Conservation (phyloP, 1,140 invertebrate species). For the Drosophila varians region DNA sequence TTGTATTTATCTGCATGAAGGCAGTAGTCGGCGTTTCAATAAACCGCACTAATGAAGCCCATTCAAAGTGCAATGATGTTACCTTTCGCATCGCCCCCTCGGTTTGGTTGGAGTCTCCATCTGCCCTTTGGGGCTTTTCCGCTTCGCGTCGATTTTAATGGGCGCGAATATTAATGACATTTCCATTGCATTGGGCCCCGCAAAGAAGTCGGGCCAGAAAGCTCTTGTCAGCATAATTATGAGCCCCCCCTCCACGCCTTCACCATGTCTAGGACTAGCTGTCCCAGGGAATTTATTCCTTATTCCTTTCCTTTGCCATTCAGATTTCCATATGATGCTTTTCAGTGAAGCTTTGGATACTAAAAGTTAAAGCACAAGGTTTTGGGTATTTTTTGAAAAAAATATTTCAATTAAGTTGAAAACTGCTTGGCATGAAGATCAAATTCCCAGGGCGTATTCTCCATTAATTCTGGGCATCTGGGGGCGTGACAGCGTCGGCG, state of each 20-base stretch:
- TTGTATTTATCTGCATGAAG: constrained; percentile 50
- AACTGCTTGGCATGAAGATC: neutral
- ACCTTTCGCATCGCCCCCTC: constrained; percentile 4
- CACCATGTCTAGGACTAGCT: constrained; percentile 20
- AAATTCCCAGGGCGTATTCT: constrained; percentile 5
- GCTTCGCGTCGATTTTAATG: constrained; percentile 78
- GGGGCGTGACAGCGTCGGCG: constrained; percentile 53
- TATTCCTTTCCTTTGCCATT: neutral
- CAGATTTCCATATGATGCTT: constrained; percentile 36
- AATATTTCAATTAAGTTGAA: constrained; percentile 6
- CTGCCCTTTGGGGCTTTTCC: constrained; percentile 58
- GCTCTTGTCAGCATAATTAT: constrained; percentile 80
- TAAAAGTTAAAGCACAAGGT: neutral
- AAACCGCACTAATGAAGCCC: constrained; percentile 80
- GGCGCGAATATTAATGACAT: constrained; percentile 81
- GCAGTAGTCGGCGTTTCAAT: constrained; percentile 51
- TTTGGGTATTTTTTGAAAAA: neutral
- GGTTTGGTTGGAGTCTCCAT: neutral
- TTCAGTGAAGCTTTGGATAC: neutral
- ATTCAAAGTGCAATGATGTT: constrained; percentile 73
- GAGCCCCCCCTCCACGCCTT: constrained; percentile 2
- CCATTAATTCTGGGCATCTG: constrained; percentile 17
- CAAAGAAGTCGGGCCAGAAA: constrained; percentile 16
- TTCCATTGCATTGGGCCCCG: constrained; percentile 65
- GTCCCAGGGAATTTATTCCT: neutral